A percentile compares a stretch with the other conserved stretches of the same genome.
phyloP scores from a whole-genome alignment of 2,113 vertebrate species.

The Chloropsis cyanopogon region DNA sequence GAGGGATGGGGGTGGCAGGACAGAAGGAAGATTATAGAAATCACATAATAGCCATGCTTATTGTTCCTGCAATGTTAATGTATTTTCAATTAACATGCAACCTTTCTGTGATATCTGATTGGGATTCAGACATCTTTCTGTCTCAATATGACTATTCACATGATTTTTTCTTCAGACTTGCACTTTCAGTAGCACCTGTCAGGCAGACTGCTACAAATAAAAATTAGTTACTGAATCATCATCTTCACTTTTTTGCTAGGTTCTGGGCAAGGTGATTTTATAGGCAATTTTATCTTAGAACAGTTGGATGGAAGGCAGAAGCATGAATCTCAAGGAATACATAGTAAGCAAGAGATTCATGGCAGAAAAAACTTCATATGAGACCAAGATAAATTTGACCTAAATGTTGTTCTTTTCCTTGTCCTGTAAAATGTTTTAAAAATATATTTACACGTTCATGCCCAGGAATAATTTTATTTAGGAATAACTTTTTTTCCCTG shows the following conservation, averaged over 20 bases:
- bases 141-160: not conserved
- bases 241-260: not conserved
- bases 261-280: not conserved
- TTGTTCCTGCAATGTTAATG: not conserved
- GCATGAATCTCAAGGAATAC: not conserved
- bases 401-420: not conserved
- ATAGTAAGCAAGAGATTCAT: not conserved
- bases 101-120: not conserved
- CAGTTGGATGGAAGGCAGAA: not conserved
- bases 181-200: not conserved
- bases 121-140: not conserved
- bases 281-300: not conserved
- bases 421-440: not conserved
- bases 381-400: not conserved
- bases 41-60: not conserved
- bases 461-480: not conserved
- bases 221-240: not conserved
- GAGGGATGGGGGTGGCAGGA: accelerated
- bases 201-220: not conserved
- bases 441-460: not conserved
- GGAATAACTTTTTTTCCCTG: not conserved
- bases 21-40: not conserved
- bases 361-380: not conserved
- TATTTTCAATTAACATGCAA: not conserved
- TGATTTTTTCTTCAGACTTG: not conserved